A percentile compares a stretch with the other conserved stretches of the same genome.
phyloP scores from a whole-genome alignment of 2,797 vertebrate species.

The Siniperca scherzeri region DNA sequence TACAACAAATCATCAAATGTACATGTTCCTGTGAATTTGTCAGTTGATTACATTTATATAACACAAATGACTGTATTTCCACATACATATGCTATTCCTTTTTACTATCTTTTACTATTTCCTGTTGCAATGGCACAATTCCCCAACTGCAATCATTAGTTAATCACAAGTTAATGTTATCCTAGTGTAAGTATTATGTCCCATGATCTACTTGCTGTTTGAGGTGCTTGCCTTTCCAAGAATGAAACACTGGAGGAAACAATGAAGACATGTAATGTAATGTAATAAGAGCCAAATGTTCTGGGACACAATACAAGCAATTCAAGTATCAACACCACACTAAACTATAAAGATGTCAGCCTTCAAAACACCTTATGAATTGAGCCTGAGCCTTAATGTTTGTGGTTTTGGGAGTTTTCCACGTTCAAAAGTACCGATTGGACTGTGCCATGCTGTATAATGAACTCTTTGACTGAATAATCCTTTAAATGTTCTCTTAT shows the following conservation, averaged over 20 bases:
- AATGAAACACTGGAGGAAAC: slow-evolving; percentile 14
- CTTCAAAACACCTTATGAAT: background rate
- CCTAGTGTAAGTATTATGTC: background rate
- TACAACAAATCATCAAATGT: slow-evolving; percentile 1
- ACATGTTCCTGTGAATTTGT: slow-evolving; percentile 27
- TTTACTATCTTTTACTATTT: slow-evolving; percentile 5
- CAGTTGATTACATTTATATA: slow-evolving; percentile 30
- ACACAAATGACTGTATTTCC: slow-evolving; percentile 3
- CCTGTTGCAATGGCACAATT: slow-evolving; percentile 7
- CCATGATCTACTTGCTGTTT: slow-evolving; percentile 18
- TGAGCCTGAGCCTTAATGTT: background rate
- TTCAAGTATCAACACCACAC: background rate
- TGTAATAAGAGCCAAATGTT: slow-evolving; percentile 10
- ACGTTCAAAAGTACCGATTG: slow-evolving; percentile 9
- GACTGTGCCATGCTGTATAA: background rate
- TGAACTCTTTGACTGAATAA: slow-evolving; percentile 42
- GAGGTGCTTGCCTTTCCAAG: slow-evolving; percentile 19
- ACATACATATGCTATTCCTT: background rate
- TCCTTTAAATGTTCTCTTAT: slow-evolving; percentile 52
- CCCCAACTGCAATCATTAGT: slow-evolving; percentile 26
- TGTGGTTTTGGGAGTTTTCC: slow-evolving; percentile 22
- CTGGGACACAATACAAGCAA: background rate
- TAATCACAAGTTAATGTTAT: slow-evolving; percentile 15
- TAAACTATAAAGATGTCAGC: background rate
- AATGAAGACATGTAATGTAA: slow-evolving; percentile 1